Conservation (phyloP, 2,797 vertebrate genomes). For the Enteromius trimaculatus region DNA sequence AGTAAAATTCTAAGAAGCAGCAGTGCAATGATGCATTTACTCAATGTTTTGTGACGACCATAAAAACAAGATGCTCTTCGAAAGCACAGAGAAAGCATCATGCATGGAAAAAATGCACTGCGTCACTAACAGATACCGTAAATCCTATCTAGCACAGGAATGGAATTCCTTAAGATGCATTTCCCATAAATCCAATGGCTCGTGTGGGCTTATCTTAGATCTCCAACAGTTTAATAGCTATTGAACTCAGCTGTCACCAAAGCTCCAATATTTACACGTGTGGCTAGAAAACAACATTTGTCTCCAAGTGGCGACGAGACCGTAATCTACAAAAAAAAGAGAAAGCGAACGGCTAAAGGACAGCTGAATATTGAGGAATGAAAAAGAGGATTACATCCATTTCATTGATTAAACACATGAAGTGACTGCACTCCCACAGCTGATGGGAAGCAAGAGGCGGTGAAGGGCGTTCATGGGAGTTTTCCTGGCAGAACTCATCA, state of each 20-base stretch:
- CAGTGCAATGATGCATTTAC: neutral
- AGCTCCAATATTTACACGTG: slow-evolving; percentile 6
- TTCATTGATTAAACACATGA: neutral
- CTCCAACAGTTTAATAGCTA: slow-evolving; percentile 31
- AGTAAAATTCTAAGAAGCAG: neutral
- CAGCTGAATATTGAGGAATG: slow-evolving; percentile 25
- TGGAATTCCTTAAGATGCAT: slow-evolving; percentile 24
- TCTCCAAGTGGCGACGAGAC: slow-evolving; percentile 3
- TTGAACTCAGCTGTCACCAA: slow-evolving; percentile 41
- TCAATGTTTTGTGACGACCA: neutral
- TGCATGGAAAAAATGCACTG: slow-evolving; percentile 10
- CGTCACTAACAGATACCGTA: neutral
- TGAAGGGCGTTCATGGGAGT: slow-evolving; percentile 30
- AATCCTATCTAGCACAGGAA: neutral
- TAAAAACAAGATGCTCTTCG: neutral
- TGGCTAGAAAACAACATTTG: slow-evolving; percentile 12
- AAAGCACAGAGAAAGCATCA: slow-evolving; percentile 21
- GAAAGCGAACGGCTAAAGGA: neutral
- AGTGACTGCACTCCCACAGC: slow-evolving; percentile 12
- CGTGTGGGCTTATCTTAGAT: slow-evolving; percentile 13
- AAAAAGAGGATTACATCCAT: slow-evolving; percentile 15
- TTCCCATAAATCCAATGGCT: slow-evolving; percentile 16
- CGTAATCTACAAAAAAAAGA: neutral
- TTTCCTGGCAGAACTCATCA: slow-evolving; percentile 44
- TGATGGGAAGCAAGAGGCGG: slow-evolving; percentile 30